Evolutionary conservation across 2,113 vertebrate species (phyloP), one percentile per base, ranked within the genome.

Genomic region (Engraulis encrasicolus): DNA sequence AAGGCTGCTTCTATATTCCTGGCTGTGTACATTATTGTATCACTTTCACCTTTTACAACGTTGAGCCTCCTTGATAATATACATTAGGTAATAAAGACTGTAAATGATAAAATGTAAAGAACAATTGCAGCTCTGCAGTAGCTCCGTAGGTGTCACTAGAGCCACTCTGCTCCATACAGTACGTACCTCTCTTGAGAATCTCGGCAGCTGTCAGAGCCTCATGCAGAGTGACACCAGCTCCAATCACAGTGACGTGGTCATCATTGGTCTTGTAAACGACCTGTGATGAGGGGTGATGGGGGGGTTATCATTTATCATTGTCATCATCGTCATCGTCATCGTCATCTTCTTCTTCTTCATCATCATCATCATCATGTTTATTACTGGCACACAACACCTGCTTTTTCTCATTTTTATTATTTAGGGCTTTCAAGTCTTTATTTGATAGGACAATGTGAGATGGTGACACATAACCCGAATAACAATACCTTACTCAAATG

Each of bases 161-260:
- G n/a, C n/a, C 40, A 45, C 40, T 9, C 40, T 45, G 9, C 1
- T 14, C 66, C 34, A 74, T 0, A 74, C 66, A 74, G 27, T 34
- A 3, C 14, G 12, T 86, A 98, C 97, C 97, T 97, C 96, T 99
- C 89, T 96, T 98, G 38, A 99, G 93, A 80, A 96, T 92, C 52
- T 98, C 97, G 7, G 97, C 97, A 85, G 98, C 97, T 85, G 96
- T 95, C 88, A 98, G 87, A 79, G 97, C 96, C 90, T 99, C 97
- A 0, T 99, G 97, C 86, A 99, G 92, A 84, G 96, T 97, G 79
- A 98, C 96, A 82, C 97, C 98, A 74, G 97, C 97, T 66, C 96
- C 97, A 0, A 99, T 96, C 89, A 99, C 95, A 18, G 97, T 98
- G 85, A 96, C 96, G 78, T 98, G 96, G 91, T 99, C 97, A 6